Conservation (phyloP, 2,888 invertebrate species). For the Darwinula stevensoni region DNA sequence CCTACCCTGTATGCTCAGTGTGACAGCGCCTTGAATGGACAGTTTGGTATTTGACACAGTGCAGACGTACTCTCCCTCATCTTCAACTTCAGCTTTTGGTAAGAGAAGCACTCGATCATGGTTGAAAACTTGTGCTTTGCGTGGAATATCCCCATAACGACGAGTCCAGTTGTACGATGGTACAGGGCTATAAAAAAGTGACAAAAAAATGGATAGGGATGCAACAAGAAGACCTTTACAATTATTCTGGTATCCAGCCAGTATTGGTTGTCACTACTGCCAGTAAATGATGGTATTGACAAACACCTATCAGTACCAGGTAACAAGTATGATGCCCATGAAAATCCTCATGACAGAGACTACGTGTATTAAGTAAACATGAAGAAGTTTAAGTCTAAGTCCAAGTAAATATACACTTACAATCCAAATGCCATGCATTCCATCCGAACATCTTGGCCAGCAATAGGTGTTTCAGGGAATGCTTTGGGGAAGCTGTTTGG, state of each 20-base stretch:
- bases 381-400: background rate
- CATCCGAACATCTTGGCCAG: slow-evolving; percentile 59
- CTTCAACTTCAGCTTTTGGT: slow-evolving; percentile 57
- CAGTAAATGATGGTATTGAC: no score
- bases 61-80: slow-evolving; percentile 76
- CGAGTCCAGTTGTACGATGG: slow-evolving; percentile 77
- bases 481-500: slow-evolving; percentile 84
- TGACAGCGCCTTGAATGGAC: slow-evolving; percentile 39
- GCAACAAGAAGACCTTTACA: slow-evolving; percentile 1
- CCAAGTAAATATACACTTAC: slow-evolving; percentile 20
- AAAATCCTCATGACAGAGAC: no score
- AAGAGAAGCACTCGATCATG: slow-evolving; percentile 62
- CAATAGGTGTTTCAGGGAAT: slow-evolving; percentile 71
- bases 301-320: no score
- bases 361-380: no score
- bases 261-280: no score
- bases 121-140: slow-evolving; percentile 34
- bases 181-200: slow-evolving; percentile 29
- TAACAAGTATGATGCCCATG: no score
- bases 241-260: no score
- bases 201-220: no score
- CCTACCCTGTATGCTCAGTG: slow-evolving; percentile 41
- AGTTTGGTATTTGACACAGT: slow-evolving; percentile 48
- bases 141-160: slow-evolving; percentile 38
- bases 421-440: slow-evolving; percentile 93